A percentile compares a stretch with the other conserved stretches of the same genome.
Conservation (phyloP, 2,888 invertebrate genomes). For the Trilocha varians region DNA sequence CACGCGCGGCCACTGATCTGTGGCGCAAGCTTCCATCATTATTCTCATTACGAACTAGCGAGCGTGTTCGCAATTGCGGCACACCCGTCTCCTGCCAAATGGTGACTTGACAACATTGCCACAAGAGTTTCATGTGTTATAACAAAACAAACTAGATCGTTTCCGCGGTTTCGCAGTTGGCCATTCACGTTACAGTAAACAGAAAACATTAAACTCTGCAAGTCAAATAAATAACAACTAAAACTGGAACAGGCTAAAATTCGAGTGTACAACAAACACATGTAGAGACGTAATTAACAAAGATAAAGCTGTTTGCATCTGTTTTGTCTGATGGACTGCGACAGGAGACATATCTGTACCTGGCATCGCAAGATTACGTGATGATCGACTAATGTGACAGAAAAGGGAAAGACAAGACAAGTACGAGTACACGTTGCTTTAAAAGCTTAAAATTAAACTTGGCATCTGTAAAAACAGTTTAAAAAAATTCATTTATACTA, state of each 20-base stretch:
- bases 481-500: neutral
- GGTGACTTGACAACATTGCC: slow-evolving; percentile 37
- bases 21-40: slow-evolving; percentile 63
- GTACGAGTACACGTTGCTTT: neutral
- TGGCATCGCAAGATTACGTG: slow-evolving; percentile 4
- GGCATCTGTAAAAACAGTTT: neutral
- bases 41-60: slow-evolving; percentile 51
- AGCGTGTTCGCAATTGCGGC: slow-evolving; percentile 43
- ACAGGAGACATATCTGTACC: slow-evolving; percentile 3
- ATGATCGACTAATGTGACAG: slow-evolving; percentile 3
- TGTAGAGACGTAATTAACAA: neutral
- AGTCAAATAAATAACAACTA: neutral
- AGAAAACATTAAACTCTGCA: neutral
- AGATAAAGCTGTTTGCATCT: slow-evolving; percentile 3
- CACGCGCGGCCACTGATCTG: slow-evolving; percentile 47
- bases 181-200: neutral
- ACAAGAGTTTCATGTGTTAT: slow-evolving; percentile 24
- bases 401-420: neutral
- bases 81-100: slow-evolving; percentile 35
- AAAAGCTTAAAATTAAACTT: neutral
- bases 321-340: slow-evolving; percentile 3
- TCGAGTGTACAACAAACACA: neutral
- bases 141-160: slow-evolving; percentile 14
- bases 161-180: slow-evolving; percentile 13
- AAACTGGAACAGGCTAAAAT: neutral